These are phyloP conservation scores for Neosilurus hyrtlii DNA, from an alignment of 2,797 vertebrate genomes.

Conservation along the genomic window DNA sequence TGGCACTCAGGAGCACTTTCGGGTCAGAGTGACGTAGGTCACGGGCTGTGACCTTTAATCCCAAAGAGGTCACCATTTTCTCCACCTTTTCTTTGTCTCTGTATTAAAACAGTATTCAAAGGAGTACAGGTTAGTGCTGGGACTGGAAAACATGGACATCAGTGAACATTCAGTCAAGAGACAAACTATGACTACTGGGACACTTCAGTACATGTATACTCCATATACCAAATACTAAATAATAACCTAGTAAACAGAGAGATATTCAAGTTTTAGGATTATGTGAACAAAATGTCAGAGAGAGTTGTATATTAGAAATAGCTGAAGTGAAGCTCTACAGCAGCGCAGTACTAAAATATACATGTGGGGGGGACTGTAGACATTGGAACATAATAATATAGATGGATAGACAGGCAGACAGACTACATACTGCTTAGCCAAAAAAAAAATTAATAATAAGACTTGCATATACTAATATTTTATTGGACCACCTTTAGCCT, in stretches of 20 bases:
- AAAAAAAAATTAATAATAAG: no score
- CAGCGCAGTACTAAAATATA: neutral
- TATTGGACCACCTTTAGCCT: no score
- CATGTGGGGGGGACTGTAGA: neutral
- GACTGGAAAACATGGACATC: neutral
- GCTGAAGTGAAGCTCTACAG: neutral
- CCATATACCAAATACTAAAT: neutral
- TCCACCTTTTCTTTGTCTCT: slow-evolving; percentile 94
- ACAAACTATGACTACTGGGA: neutral
- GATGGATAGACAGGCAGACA: neutral
- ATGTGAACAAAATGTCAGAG: neutral
- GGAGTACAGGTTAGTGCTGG: neutral
- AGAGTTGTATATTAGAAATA: neutral
- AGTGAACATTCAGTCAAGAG: neutral
- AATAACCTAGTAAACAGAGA: neutral
- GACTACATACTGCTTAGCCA: no score
- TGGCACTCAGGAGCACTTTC: slow-evolving; percentile 89
- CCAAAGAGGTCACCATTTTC: slow-evolving; percentile 87
- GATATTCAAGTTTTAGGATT: neutral
- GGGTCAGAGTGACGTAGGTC: slow-evolving; percentile 88
- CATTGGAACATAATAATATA: neutral
- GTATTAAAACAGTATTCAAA: slow-evolving; percentile 1
- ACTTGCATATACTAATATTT: no score
- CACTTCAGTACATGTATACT: neutral
- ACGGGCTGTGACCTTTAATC: slow-evolving; percentile 80